Evolutionary conservation across 2,888 invertebrate species (phyloP), one percentile per base, ranked within the genome.

Genomic region (Rhamphomyia laevipes): DNA sequence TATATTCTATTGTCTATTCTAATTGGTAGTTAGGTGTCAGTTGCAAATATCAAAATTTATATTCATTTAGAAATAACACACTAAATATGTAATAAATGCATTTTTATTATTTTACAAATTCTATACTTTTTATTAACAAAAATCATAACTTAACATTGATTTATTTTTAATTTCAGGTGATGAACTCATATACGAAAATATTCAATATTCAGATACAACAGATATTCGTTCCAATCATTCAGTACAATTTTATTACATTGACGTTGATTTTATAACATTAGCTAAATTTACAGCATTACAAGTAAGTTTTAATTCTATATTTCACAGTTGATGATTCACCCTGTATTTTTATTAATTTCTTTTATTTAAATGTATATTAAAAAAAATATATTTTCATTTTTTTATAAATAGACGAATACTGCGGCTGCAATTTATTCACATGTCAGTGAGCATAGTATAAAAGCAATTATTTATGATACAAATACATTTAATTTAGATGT

Each of bases 251-350:
- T 63, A 67, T 52, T 67, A 61, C 31, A 59, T 66, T 4, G 67
- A 67, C 49, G 63, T 56, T 45, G 52, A 56, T 48, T 64, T 50
- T 37, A 60, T 67, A 45, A 67, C 67, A 4, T 62, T 57, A 50
- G 58, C 61, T 4, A 58, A 62, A 51, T 66, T 67, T 49, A 51
- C 57, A 2, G 52, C 66, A 16, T 59, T 58, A 30, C 59, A 62
- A 52, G 66, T 67, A 53, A 66, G 65, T 64, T 18, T 18, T 17
- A n/a, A n/a, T n/a, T n/a, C n/a, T n/a, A n/a, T n/a, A n/a, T n/a
- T n/a, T n/a, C n/a, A n/a, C n/a, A n/a, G n/a, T n/a, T n/a, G n/a
- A n/a, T n/a, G n/a, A n/a, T n/a, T n/a, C n/a, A n/a, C n/a, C n/a
- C n/a, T n/a, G n/a, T 9, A 45, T 35, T 45, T 17, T 37, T 37